Base-by-base conservation (phyloP, 2,797 vertebrate genomes). In the Pseudomugil tenellus region DNA sequence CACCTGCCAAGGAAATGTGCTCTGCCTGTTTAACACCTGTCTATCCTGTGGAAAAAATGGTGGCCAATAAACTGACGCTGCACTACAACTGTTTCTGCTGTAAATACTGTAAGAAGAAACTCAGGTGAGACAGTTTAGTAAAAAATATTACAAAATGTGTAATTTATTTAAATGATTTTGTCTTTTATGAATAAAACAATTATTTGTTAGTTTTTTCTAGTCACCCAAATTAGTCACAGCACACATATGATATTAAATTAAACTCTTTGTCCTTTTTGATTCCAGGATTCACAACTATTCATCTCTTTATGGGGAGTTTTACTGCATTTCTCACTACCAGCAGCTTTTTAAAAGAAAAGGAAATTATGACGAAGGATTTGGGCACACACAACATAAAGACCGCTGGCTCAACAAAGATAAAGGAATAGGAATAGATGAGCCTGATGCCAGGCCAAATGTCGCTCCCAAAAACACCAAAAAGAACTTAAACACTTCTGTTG, bases 11-110 rank as follows among this genome's bases (percentile, higher is more conserved):
- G 80, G 95, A 96, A 83, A 86, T 88, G 80, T 96, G 95, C 49
- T 91, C 92, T 53, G 90, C 88, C 10, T 96, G 95, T 87, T 87
- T 94, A 83, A 92, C 88, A 58, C 93, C 95, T 10, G 93, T 94
- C 65, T 95, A 95, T 81, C 76, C 93, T 21, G 78, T 92, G 94
- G 95, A 96, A 86, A 72, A 87, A 84, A 92, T 95, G 82, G 83
- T 90, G 83, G 83, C 91, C 60, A 93, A 94, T 84, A 92, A 92
- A 62, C 77, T 90, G 46, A 86, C 91, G 58, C 86, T 96, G 68
- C 95, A 96, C 83, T 83, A 0, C 70, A 92, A 88, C 0, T 96
- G 96, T 85, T 96, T 97, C 92, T 93, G 93, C 91, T 97, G 96
- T 74, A 95, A 89, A 85, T 62, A 93, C 84, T 97, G 96, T 1